A percentile compares a stretch with the other conserved stretches of the same genome.
Evolutionary conservation across 2,888 invertebrate genomes (phyloP).

Genomic region (Apocheima hispidaria): DNA sequence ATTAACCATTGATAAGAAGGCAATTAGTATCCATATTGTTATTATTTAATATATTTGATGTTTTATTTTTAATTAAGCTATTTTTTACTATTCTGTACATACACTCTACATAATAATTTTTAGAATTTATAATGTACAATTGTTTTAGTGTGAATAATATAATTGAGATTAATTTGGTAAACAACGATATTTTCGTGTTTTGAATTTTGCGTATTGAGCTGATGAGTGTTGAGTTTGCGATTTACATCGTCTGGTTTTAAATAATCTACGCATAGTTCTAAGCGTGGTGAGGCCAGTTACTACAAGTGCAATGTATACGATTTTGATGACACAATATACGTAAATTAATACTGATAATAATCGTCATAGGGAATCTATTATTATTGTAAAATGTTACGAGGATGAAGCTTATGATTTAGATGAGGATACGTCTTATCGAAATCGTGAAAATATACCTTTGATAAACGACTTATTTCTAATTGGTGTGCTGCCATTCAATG

Average conservation of each 20-base stretch:
- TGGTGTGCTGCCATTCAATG: conserved; percentile 67
- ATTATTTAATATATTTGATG: conserved; percentile 86
- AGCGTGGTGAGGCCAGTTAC: conserved; percentile 82
- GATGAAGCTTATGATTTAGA: conserved; percentile 75
- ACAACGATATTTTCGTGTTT: conserved; percentile 72
- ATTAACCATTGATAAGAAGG: conserved; percentile 86
- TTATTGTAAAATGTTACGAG: conserved; percentile 81
- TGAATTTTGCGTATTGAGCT: conserved; percentile 66
- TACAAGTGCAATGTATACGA: conserved; percentile 87
- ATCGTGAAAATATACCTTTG: conserved; percentile 70
- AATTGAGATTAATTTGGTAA: conserved; percentile 78
- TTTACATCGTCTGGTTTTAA: conserved; percentile 66
- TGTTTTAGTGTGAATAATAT: conserved; percentile 86
- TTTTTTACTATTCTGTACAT: conserved; percentile 83
- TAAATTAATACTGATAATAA: conserved; percentile 82
- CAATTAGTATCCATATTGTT: conserved; percentile 86
- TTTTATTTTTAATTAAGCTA: conserved; percentile 85
- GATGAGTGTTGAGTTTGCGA: conserved; percentile 72
- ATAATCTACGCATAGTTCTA: conserved; percentile 57
- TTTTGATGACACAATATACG: conserved; percentile 86
- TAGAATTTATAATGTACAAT: conserved; percentile 84
- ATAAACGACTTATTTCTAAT: conserved; percentile 66
- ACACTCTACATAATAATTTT: conserved; percentile 75
- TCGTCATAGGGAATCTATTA: conserved; percentile 79
- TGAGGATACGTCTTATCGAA: conserved; percentile 57